Base-by-base conservation (phyloP, 1,140 invertebrate species). In the Drosophila equinoxialis region DNA sequence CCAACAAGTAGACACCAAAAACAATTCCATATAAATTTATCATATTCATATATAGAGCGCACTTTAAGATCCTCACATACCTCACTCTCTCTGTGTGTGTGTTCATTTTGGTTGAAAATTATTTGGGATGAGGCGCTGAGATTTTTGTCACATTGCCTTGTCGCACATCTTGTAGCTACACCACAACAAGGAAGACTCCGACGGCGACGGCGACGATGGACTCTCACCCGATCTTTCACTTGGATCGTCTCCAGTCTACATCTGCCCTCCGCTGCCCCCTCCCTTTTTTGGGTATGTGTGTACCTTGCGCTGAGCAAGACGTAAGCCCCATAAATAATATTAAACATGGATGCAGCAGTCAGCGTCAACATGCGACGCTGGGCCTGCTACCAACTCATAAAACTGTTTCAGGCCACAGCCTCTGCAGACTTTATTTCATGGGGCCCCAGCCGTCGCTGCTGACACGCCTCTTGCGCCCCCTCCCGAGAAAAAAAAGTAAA, bases 311-410 rank as follows among this genome's bases (percentile, higher is more conserved):
- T 67, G 37, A 51, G 71, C 67, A 67, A 61, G 76, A 69, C 69
- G 79, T 55, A 72, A 76, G 58, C 72, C 78, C 72, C 85, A 90
- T 90, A 90, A 90, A 90, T 90, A 90, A 90, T 90, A 90, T 81
- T 79, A 90, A 85, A 90, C 85, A 90, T 90, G 78, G 68, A 89
- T 74, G 35, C 35, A 37, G 55, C 72, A 71, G 71, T 41, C 74
- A 74, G 76, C 76, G 45, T 68, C 64, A 71, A 71, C 74, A 64
- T 63, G 70, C 74, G 77, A 63, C 68, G 66, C 70, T 68, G 57
- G 71, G 70, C 65, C 45, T 66, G 85, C 85, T 90, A 90, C 83
- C 83, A 89, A 74, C 85, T 84, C 85, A 74, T 90, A 90, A 90
- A 85, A 90, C 68, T 90, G 71, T 75, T 70, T 65, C 81, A 90